Conservation (phyloP, 2,797 vertebrate species). For the Phrynocephalus vlangalii region DNA sequence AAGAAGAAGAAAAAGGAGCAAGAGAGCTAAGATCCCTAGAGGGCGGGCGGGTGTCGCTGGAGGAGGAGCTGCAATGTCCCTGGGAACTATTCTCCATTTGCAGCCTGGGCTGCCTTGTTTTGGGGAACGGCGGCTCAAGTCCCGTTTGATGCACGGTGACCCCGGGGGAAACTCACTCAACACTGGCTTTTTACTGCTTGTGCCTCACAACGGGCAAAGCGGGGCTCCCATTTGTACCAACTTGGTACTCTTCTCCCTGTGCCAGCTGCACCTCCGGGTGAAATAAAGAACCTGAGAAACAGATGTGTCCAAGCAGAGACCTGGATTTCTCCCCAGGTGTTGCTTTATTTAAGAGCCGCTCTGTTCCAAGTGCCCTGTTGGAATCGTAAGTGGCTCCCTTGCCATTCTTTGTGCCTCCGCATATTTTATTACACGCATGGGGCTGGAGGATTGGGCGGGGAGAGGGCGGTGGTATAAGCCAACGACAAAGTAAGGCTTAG, state of each 20-base stretch:
- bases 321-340: background rate
- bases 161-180: too few species aligned
- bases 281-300: background rate
- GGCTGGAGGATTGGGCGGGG: too few species aligned
- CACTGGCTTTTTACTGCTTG: too few species aligned
- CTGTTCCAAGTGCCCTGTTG: background rate
- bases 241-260: background rate
- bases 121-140: background rate
- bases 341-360: too few species aligned
- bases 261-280: background rate
- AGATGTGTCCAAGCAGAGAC: background rate
- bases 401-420: fast-evolving
- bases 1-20: background rate
- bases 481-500: background rate
- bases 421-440: constrained; percentile 9
- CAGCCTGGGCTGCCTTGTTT: background rate
- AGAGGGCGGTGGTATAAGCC: too few species aligned
- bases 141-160: too few species aligned
- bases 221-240: too few species aligned
- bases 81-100: too few species aligned
- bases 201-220: too few species aligned
- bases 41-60: background rate
- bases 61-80: background rate
- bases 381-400: background rate
- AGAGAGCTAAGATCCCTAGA: background rate